Evolutionary conservation across 92 coral and sea anemone genomes (phyloP).

Genomic region (Actinernus sp.): DNA sequence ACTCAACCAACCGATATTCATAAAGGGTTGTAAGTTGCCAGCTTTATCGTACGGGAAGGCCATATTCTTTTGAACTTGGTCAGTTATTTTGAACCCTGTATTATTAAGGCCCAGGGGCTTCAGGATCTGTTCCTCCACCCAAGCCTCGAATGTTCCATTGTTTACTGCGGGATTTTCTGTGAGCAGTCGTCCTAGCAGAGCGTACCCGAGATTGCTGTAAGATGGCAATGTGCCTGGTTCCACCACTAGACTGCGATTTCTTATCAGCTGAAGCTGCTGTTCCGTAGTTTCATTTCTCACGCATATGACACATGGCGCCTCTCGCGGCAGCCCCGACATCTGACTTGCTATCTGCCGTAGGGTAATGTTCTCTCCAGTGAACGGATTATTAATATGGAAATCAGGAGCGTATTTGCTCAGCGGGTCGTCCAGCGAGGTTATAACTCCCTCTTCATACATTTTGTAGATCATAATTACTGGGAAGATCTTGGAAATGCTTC

Average conservation of each 20-base stretch:
- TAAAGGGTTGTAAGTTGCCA: constrained; percentile 14
- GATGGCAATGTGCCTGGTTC: constrained; percentile 56
- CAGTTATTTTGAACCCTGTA: constrained; percentile 31
- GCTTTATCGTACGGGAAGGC: constrained; percentile 26
- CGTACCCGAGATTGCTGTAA: constrained; percentile 71
- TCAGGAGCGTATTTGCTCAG: constrained; percentile 79
- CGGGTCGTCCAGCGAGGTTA: constrained; percentile 76
- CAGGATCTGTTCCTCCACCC: constrained; percentile 23
- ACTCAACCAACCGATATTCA: constrained; percentile 29
- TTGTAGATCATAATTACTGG: constrained; percentile 69
- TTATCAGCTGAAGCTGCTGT: constrained; percentile 32
- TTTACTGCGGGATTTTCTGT: constrained; percentile 12
- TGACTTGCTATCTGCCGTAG: constrained; percentile 86
- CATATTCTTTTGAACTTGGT: constrained; percentile 26
- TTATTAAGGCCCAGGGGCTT: constrained; percentile 19
- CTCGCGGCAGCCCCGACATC: constrained; percentile 77
- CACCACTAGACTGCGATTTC: constrained; percentile 45
- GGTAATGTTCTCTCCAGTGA: constrained; percentile 70
- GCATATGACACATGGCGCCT: constrained; percentile 67
- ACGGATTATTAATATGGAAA: constrained; percentile 76
- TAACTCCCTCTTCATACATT: constrained; percentile 64
- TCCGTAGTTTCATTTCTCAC: constrained; percentile 32
- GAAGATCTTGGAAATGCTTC: constrained; percentile 73
- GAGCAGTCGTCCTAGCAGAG: constrained; percentile 47
- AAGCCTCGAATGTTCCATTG: constrained; percentile 27